Conservation (phyloP, 1,140 invertebrate genomes). For the Achatina immaculata region DNA sequence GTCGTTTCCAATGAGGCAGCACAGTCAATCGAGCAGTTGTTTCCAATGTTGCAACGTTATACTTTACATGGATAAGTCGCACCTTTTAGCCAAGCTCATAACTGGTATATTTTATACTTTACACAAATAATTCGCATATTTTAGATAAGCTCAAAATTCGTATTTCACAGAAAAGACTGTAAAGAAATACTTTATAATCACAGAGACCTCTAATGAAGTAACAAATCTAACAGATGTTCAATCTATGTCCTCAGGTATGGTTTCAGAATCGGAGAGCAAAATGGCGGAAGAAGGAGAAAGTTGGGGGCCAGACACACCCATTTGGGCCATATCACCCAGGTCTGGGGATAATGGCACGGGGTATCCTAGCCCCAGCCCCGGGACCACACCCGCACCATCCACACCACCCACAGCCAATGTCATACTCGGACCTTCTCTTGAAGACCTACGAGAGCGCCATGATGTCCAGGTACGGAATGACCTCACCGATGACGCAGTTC, state of each 20-base stretch:
- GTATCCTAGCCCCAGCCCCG: constrained; percentile 76
- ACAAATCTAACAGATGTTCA: no score
- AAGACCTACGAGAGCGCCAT: constrained; percentile 81
- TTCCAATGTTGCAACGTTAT: no score
- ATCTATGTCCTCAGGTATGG: constrained; percentile 87
- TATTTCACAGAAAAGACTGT: no score
- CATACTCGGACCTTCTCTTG: constrained; percentile 78
- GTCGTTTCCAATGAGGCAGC: no score
- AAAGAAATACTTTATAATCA: no score
- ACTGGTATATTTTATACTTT: no score
- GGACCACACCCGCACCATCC: constrained; percentile 24
- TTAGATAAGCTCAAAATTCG: no score
- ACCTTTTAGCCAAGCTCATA: no score
- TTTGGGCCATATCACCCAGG: constrained; percentile 84
- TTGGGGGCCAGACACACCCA: constrained; percentile 82
- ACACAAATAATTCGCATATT: no score
- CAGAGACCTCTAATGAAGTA: no score
- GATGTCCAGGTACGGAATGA: constrained; percentile 49
- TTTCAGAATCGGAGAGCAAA: constrained; percentile 98
- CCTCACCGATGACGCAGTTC: constrained; percentile 26
- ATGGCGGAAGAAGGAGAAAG: constrained; percentile 90
- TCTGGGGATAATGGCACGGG: constrained; percentile 68
- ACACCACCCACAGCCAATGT: constrained; percentile 37
- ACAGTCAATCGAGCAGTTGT: no score
- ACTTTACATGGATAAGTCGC: no score